Base-by-base conservation (phyloP, 2,888 invertebrate genomes). In the Spatulosminthurus flaviceps region DNA sequence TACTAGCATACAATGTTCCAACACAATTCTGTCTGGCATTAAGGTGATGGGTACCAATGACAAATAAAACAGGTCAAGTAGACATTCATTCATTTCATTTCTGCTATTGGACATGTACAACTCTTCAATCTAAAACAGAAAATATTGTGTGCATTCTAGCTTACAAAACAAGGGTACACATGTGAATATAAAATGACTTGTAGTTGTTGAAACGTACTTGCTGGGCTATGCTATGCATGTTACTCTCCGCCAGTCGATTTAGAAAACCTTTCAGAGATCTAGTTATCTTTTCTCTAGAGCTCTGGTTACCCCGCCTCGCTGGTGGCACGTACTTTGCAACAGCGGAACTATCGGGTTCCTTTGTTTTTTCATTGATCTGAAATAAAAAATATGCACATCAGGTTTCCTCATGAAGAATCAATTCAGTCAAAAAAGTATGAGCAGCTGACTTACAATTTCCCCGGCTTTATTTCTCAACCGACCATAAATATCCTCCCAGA, bases 401-500 rank as follows among this genome's bases (percentile, higher is more conserved):
- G n/a, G n/a, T n/a, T n/a, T 70, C 19, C 4, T 77, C 22, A 61
- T 1, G 19, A 41, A 28, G 43, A 24, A 22, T n/a, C 22, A 64
- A 11, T 19, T 61, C 64, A 64, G 7, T 13, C 11, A 22, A 24
- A 16, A 71, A 11, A 71, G 34, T 22, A 71, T 9, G n/a, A n/a
- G n/a, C n/a, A n/a, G n/a, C n/a, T n/a, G n/a, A 67, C 81, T 74
- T 81, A 96, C 88, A 83, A 97, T 87, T 87, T 93, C 92, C 1
- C 97, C 97, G 84, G 93, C 90, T 86, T 92, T 92, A 86, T 94
- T 93, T 84, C 95, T 90, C 84, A 93, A 90, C 80, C 97, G 90
- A 0, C 97, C 97, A 88, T 98, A 97, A 87, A 98, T 97, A 89
- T 98, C 97, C 89, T 97, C 95, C 92, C 93, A 93, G 11, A 87